Conservation (phyloP, 2,113 vertebrate genomes). For the Platycercus adscitus region DNA sequence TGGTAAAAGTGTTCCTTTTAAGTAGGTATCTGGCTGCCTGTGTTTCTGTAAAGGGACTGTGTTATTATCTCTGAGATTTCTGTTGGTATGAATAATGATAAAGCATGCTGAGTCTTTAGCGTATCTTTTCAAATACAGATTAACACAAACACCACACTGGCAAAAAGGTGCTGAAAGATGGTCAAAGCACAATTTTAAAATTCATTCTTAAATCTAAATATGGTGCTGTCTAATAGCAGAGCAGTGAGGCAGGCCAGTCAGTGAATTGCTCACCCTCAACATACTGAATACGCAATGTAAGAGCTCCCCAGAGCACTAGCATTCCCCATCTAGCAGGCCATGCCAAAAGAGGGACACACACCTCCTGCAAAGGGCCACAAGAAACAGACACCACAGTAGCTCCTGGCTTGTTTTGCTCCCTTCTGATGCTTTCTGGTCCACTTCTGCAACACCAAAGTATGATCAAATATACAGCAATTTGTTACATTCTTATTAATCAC, state of each 20-base stretch:
- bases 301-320: fast-evolving
- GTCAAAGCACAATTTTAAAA: background rate
- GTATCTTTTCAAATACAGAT: background rate
- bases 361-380: background rate
- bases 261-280: background rate
- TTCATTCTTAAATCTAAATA: background rate
- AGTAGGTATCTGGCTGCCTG: background rate
- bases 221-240: background rate
- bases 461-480: background rate
- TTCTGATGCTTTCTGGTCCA: background rate
- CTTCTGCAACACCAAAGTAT: background rate
- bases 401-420: background rate
- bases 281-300: fast-evolving
- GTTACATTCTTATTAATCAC: background rate
- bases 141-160: background rate
- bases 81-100: background rate
- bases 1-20: background rate
- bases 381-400: background rate
- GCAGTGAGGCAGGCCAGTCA: background rate
- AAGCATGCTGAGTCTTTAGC: background rate
- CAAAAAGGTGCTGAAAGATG: background rate
- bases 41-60: background rate
- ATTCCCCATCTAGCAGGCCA: background rate
- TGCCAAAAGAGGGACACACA: background rate
- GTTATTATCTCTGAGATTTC: background rate